phyloP scores from a whole-genome alignment of 2,797 vertebrate species.

The Eleutherodactylus coqui region DNA sequence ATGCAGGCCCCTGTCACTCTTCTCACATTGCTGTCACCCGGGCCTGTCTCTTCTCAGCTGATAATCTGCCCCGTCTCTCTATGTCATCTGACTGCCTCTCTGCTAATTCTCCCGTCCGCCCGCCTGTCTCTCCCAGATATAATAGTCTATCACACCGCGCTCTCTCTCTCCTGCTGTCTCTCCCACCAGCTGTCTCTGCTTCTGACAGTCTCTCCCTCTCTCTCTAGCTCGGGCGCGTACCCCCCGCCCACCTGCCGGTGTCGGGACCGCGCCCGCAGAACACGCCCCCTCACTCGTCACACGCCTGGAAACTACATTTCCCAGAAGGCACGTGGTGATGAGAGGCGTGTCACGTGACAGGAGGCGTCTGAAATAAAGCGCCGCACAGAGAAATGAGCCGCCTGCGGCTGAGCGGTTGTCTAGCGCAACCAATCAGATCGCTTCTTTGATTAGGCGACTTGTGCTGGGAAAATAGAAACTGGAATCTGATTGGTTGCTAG shows the following conservation, averaged over 20 bases:
- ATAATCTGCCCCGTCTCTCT: slow-evolving; percentile 18
- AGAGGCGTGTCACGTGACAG: no score
- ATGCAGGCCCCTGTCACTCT: slow-evolving; percentile 7
- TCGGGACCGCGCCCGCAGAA: slow-evolving; percentile 41
- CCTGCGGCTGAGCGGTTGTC: no score
- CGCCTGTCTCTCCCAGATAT: not conserved
- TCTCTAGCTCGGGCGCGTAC: slow-evolving; percentile 42
- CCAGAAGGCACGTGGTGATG: slow-evolving; percentile 45
- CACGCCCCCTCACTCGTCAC: not conserved
- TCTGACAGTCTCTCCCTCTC: slow-evolving; percentile 32
- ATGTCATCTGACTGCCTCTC: slow-evolving; percentile 1
- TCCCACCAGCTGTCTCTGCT: slow-evolving; percentile 19
- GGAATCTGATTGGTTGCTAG: not conserved
- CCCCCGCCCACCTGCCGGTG: slow-evolving; percentile 56
- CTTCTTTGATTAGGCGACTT: not conserved
- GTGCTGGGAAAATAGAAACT: not conserved
- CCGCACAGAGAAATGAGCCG: no score
- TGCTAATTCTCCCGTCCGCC: not conserved
- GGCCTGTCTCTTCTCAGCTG: slow-evolving; percentile 12
- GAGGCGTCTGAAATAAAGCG: not conserved
- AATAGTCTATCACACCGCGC: not conserved
- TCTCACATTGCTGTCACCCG: slow-evolving; percentile 32
- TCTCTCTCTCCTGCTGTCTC: not conserved
- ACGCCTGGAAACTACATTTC: slow-evolving; percentile 21
- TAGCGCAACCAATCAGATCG: not conserved